Evolutionary conservation across 2,113 vertebrate genomes (phyloP).

Genomic region (Oryzias woworae): DNA sequence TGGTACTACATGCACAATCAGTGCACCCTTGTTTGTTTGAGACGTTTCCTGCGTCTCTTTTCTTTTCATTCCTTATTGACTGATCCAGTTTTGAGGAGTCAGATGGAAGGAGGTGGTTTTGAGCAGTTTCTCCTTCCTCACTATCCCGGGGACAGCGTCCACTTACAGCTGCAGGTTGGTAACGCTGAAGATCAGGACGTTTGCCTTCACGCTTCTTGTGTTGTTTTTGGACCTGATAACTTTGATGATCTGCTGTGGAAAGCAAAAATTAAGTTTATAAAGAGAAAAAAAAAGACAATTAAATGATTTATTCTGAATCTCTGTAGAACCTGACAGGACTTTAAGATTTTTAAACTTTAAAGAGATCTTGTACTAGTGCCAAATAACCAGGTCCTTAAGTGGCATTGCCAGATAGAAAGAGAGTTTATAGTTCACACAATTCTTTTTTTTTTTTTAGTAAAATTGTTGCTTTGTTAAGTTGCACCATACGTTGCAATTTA

Average conservation of each 20-base stretch:
- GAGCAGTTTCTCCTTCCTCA: conserved; percentile 58
- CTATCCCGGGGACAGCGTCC: conserved; percentile 67
- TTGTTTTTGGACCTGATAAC: conserved; percentile 69
- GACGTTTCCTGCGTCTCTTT: conserved; percentile 7
- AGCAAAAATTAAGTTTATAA: not conserved
- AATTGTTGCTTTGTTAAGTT: too few relatives aligned
- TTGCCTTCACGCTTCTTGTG: conserved; percentile 75
- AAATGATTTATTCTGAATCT: too few relatives aligned
- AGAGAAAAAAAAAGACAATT: too few relatives aligned
- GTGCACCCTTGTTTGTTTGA: conserved; percentile 16
- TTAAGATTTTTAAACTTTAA: too few relatives aligned
- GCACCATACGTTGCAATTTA: too few relatives aligned
- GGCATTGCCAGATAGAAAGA: too few relatives aligned
- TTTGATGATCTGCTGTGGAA: conserved; percentile 66
- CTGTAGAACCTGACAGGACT: too few relatives aligned
- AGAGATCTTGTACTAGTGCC: too few relatives aligned
- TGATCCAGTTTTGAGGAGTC: conserved; percentile 27
- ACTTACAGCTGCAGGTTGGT: conserved; percentile 82
- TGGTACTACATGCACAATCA: not conserved
- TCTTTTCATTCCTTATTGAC: conserved; percentile 24
- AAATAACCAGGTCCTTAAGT: too few relatives aligned
- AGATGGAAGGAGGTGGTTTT: conserved; percentile 8
- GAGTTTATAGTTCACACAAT: too few relatives aligned
- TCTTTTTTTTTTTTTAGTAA: too few relatives aligned
- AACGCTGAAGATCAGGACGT: conserved; percentile 88